Evolutionary conservation across 1,140 invertebrate genomes (phyloP).

Genomic region (Anoplophora glabripennis): DNA sequence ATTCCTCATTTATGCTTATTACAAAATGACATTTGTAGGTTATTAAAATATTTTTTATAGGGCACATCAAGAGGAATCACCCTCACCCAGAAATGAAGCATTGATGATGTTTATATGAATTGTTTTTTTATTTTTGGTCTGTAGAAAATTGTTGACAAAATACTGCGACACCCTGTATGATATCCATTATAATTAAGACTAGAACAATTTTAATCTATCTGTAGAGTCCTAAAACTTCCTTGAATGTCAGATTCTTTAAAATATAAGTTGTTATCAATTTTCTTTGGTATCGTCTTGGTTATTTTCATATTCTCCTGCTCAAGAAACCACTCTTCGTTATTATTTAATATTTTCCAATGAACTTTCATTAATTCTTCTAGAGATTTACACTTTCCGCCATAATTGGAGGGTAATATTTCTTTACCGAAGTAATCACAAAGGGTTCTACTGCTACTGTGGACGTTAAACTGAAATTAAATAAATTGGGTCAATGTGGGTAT

Average conservation of each 20-base stretch:
- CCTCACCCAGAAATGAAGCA: too few relatives aligned
- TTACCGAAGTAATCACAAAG: slow-evolving; percentile 35
- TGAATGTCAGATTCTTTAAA: slow-evolving; percentile 19
- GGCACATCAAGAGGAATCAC: too few relatives aligned
- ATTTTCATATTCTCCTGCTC: slow-evolving; percentile 31
- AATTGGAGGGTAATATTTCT: slow-evolving; percentile 38
- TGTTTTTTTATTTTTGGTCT: too few relatives aligned
- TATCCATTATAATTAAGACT: background rate
- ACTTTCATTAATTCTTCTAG: slow-evolving; percentile 29
- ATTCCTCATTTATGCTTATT: too few relatives aligned
- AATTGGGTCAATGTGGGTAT: background rate
- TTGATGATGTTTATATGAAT: too few relatives aligned
- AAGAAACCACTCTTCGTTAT: slow-evolving; percentile 34
- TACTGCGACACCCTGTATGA: background rate
- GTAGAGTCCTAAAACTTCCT: slow-evolving; percentile 34
- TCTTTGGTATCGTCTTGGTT: slow-evolving; percentile 16
- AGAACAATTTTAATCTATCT: slow-evolving; percentile 28
- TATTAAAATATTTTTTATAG: too few relatives aligned
- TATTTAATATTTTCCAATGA: slow-evolving; percentile 25
- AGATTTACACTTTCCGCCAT: slow-evolving; percentile 33
- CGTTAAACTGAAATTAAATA: slow-evolving; percentile 36
- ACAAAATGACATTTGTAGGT: too few relatives aligned
- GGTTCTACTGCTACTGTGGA: slow-evolving; percentile 34
- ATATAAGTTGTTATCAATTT: slow-evolving; percentile 1
- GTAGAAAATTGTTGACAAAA: background rate